Percentiles rank a stretch among this genome's conserved stretches.
phyloP scores from a whole-genome alignment of 2,797 vertebrate species.

The Astyanax mexicanus region DNA sequence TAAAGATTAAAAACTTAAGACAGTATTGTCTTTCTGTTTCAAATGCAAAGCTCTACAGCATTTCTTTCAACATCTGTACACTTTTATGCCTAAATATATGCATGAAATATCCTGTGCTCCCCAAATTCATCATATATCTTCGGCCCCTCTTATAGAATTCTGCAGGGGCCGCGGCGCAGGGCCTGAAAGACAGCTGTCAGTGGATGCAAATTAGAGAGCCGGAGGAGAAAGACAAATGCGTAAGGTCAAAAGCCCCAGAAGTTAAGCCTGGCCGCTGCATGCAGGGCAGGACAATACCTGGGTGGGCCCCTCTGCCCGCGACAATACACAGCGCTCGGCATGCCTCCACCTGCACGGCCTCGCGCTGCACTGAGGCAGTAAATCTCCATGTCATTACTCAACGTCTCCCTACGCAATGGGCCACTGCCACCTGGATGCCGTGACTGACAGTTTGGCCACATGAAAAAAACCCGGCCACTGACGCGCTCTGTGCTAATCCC shows the following conservation, averaged over 20 bases:
- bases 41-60: too few relatives aligned
- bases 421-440: constrained; percentile 41
- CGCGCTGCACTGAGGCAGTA: constrained; percentile 43
- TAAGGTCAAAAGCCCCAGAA: constrained; percentile 41
- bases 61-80: too few relatives aligned
- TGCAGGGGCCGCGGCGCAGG: not conserved
- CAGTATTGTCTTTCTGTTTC: too few relatives aligned
- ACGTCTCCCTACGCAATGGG: constrained; percentile 35
- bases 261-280: constrained; percentile 41
- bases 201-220: constrained; percentile 31
- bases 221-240: constrained; percentile 26
- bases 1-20: too few relatives aligned
- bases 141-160: not conserved
- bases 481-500: constrained; percentile 21
- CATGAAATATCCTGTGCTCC: not conserved
- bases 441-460: constrained; percentile 28
- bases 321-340: constrained; percentile 48
- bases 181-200: constrained; percentile 33
- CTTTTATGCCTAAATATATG: not conserved
- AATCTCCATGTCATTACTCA: constrained; percentile 62
- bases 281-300: constrained; percentile 46
- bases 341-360: constrained; percentile 53
- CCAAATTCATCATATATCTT: constrained; percentile 15
- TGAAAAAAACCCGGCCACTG: constrained; percentile 5
- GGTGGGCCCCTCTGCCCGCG: constrained; percentile 41